phyloP scores from a whole-genome alignment of 64 coral and sea anemone species.

The Orbicella faveolata region DNA sequence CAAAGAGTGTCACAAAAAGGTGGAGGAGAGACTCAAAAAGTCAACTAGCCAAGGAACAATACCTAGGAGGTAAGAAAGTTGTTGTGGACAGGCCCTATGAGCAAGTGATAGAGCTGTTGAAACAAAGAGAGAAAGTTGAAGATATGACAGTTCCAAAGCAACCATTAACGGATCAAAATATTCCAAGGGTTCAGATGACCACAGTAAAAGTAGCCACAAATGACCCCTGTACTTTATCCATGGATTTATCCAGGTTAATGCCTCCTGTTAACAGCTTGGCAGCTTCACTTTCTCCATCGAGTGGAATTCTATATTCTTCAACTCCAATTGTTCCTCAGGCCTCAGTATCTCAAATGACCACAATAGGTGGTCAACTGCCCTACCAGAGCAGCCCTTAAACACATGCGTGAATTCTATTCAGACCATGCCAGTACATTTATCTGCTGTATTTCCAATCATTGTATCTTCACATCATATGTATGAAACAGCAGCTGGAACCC shows the following conservation, averaged over 20 bases:
- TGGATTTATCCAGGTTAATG: background rate
- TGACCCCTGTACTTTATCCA: background rate
- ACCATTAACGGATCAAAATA: background rate
- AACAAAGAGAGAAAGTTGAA: background rate
- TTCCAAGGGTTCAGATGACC: background rate
- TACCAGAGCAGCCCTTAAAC: background rate
- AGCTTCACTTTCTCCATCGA: background rate
- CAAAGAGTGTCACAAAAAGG: conserved; percentile 6
- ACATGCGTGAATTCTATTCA: background rate
- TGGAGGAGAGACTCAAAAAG: background rate
- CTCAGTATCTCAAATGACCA: background rate
- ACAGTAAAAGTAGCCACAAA: background rate
- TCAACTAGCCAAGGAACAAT: background rate
- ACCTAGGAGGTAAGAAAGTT: conserved; percentile 7
- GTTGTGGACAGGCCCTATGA: background rate
- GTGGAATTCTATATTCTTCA: background rate
- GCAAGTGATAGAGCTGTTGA: background rate
- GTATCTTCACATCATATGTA: background rate
- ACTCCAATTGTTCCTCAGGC: background rate
- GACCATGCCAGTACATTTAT: background rate
- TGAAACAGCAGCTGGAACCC: background rate
- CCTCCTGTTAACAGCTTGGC: background rate
- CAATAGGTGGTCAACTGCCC: background rate
- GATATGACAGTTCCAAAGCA: background rate
- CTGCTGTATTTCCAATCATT: background rate